These are phyloP conservation scores for Phyllotreta cruciferae DNA, from an alignment of 2,888 invertebrate genomes.

Conservation along the genomic window DNA sequence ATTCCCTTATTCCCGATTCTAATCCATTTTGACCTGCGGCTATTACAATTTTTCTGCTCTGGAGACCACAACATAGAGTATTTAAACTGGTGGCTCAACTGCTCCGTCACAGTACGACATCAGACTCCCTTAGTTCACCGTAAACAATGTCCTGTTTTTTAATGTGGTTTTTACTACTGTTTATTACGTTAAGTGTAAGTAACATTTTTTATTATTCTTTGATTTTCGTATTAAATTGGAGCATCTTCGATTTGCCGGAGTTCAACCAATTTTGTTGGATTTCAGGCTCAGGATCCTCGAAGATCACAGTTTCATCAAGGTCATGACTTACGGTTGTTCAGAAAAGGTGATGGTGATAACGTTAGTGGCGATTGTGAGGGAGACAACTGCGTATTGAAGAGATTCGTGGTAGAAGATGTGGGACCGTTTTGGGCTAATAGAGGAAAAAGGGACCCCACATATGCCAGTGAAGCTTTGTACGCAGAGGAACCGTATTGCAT, in stretches of 20 bases:
- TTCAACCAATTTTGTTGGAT: slow-evolving; percentile 14
- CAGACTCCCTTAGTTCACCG: slow-evolving; percentile 30
- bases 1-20: slow-evolving; percentile 57
- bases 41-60: slow-evolving; percentile 49
- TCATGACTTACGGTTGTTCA: slow-evolving; percentile 26
- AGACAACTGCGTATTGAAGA: slow-evolving; percentile 46
- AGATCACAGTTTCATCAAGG: slow-evolving; percentile 29
- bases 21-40: slow-evolving; percentile 54
- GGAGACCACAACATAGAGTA: slow-evolving; percentile 55
- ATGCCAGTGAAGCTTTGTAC: slow-evolving; percentile 59
- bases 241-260: neutral
- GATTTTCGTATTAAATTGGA: neutral
- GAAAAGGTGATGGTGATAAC: slow-evolving; percentile 44
- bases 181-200: slow-evolving; percentile 45
- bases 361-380: slow-evolving; percentile 29
- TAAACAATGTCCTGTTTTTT: slow-evolving; percentile 28
- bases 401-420: slow-evolving; percentile 47
- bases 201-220: slow-evolving; percentile 4
- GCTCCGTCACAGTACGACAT: slow-evolving; percentile 32
- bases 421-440: slow-evolving; percentile 64
- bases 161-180: slow-evolving; percentile 41
- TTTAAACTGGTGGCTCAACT: slow-evolving; percentile 35
- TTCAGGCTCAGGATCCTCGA: slow-evolving; percentile 48
- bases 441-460: slow-evolving; percentile 56
- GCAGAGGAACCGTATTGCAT: slow-evolving; percentile 66